Evolutionary conservation across 1,140 invertebrate genomes (phyloP).

Genomic region (Eulimnadia texana): DNA sequence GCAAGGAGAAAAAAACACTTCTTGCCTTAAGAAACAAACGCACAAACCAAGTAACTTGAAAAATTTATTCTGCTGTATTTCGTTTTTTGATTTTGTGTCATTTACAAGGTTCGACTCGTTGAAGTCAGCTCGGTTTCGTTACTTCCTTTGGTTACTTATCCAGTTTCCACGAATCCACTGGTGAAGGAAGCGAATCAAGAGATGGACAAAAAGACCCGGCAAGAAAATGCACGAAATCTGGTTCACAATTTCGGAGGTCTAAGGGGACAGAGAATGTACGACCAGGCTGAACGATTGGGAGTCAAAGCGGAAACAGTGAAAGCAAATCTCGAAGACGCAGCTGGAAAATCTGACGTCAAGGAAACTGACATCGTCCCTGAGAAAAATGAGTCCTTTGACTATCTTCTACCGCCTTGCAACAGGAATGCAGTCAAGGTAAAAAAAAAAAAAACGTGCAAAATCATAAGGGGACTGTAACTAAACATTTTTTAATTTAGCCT

Average conservation of each 20-base stretch:
- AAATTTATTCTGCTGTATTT: neutral
- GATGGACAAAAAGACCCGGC: neutral
- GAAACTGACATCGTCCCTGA: constrained; percentile 5
- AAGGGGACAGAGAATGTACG: constrained; percentile 11
- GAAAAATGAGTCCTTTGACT: neutral
- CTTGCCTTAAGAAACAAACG: neutral
- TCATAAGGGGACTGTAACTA: too few relatives aligned
- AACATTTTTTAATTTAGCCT: neutral
- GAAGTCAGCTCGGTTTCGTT: constrained; percentile 2
- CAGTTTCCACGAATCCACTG: constrained; percentile 6
- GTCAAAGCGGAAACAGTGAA: constrained; percentile 12
- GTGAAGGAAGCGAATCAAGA: neutral
- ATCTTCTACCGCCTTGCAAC: constrained; percentile 7
- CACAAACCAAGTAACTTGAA: constrained; percentile 1
- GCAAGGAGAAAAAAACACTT: neutral
- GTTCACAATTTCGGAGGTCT: constrained; percentile 13
- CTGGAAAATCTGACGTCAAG: neutral
- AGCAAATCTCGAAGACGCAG: constrained; percentile 15
- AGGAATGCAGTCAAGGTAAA: neutral
- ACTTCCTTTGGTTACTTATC: neutral
- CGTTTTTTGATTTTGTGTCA: neutral
- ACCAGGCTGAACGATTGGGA: constrained; percentile 10
- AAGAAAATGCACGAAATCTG: constrained; percentile 4
- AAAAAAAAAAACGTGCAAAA: too few relatives aligned
- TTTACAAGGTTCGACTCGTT: constrained; percentile 6